Evolutionary conservation across 2,113 vertebrate genomes (phyloP), one percentile per base, ranked within the genome.

Genomic region (Amblyopsis rosae): DNA sequence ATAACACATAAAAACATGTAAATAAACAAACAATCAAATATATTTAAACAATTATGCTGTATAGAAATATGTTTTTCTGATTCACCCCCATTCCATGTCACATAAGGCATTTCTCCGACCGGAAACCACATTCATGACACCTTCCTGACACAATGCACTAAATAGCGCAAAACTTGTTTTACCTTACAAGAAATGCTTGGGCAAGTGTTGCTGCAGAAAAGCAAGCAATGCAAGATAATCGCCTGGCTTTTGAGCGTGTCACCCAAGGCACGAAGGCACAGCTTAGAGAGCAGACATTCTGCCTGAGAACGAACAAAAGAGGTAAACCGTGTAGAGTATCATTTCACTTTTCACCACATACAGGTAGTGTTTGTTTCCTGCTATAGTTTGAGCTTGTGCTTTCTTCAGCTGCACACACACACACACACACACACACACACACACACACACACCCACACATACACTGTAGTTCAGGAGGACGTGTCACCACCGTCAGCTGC

Each of bases 191-290:
- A 51, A 51, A 51, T 51, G 49, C 13, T 51, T 0, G 9, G 49
- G 58, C 49, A 49, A 53, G 72, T 86, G 68, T 76, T 74, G 68
- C 76, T 65, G 70, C 68, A 81, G 83, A 76, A 81, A 74, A 59
- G 4, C 2, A 26, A 73, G 73, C 35, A 56, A 33, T 53, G 72
- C 75, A 77, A 33, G 51, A 19, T 53, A 69, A 69, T 62, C 73
- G 69, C 68, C 70, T 71, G 75, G 76, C 62, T 75, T 49, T 15
- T 13, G 48, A 49, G 15, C 49, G 59, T 46, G 59, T 45, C 49
- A 16, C 12, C 0, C 59, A 47, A 54, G 65, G 50, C 54, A 54
- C 50, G 56, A 82, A 50, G 54, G 75, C 6, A 59, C 58, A 19
- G 1, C 12, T 49, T 55, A 62, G 65, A 59, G 71, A 83, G 74